These are phyloP conservation scores for Gephyroberyx darwinii DNA, from an alignment of 2,797 vertebrate genomes.

Conservation along the genomic window DNA sequence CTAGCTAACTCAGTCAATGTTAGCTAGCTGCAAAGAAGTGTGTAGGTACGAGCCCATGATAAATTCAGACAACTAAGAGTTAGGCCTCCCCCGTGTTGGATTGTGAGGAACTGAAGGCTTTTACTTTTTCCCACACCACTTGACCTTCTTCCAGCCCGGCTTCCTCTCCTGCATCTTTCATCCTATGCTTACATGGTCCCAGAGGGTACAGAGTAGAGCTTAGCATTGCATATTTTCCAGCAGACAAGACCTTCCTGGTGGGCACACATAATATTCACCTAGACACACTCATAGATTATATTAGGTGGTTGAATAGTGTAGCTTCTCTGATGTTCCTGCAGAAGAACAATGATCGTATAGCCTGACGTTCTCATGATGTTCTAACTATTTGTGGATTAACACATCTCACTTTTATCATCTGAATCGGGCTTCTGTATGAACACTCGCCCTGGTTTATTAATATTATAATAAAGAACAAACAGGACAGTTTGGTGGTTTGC, in stretches of 20 bases:
- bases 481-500: background rate
- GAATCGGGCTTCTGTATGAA: too few species aligned
- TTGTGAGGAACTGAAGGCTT: constrained; percentile 39
- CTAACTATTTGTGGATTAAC: too few species aligned
- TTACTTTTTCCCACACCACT: constrained; percentile 31
- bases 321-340: too few species aligned
- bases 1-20: too few species aligned
- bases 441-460: too few species aligned
- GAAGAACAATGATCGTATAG: too few species aligned
- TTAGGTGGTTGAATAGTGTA: too few species aligned
- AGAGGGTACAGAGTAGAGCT: constrained; percentile 43
- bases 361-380: too few species aligned
- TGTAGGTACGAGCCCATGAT: background rate
- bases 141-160: constrained; percentile 66
- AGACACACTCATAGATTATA: too few species aligned
- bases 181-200: constrained; percentile 45
- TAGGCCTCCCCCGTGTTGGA: constrained; percentile 37
- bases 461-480: too few species aligned
- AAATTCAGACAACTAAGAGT: constrained; percentile 15
- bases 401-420: too few species aligned
- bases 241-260: constrained; percentile 8
- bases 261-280: background rate
- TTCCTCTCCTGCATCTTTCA: constrained; percentile 56
- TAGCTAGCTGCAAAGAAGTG: too few species aligned
- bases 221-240: constrained; percentile 17